Evolutionary conservation across 2,888 invertebrate genomes (phyloP).

Genomic region (Dioctria rufipes): DNA sequence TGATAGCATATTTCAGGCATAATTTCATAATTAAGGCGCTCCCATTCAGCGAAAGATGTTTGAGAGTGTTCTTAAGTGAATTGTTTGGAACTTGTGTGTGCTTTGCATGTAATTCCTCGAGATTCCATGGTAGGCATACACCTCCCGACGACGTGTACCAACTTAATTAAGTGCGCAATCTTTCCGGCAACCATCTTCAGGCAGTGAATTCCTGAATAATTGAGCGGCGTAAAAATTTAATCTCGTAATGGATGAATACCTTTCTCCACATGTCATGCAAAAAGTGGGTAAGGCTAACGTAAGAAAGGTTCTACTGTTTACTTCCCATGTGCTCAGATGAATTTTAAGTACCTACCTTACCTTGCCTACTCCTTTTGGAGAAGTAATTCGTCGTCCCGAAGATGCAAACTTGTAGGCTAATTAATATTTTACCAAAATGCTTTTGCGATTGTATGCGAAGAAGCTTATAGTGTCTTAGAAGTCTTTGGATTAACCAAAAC

Average conservation of each 20-base stretch:
- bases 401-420: no score
- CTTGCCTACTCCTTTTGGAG: no score
- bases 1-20: slow-evolving; percentile 56
- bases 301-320: background rate
- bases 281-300: slow-evolving; percentile 21
- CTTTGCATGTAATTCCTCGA: slow-evolving; percentile 12
- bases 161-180: slow-evolving; percentile 58
- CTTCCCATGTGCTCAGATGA: background rate
- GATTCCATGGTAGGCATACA: slow-evolving; percentile 23
- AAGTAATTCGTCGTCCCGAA: no score
- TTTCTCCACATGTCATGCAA: slow-evolving; percentile 25
- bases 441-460: no score
- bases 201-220: slow-evolving; percentile 57
- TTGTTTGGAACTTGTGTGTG: slow-evolving; percentile 31
- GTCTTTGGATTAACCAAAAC: no score
- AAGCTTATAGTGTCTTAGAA: no score
- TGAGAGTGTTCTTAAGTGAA: slow-evolving; percentile 55
- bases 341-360: slow-evolving; percentile 20
- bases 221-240: slow-evolving; percentile 59
- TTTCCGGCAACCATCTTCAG: slow-evolving; percentile 16
- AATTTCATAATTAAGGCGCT: slow-evolving; percentile 59
- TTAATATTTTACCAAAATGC: no score
- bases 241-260: slow-evolving; percentile 56
- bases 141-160: slow-evolving; percentile 46
- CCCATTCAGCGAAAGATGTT: slow-evolving; percentile 22